Conservation (phyloP, 2,797 vertebrate genomes). For the Pterois miles region DNA sequence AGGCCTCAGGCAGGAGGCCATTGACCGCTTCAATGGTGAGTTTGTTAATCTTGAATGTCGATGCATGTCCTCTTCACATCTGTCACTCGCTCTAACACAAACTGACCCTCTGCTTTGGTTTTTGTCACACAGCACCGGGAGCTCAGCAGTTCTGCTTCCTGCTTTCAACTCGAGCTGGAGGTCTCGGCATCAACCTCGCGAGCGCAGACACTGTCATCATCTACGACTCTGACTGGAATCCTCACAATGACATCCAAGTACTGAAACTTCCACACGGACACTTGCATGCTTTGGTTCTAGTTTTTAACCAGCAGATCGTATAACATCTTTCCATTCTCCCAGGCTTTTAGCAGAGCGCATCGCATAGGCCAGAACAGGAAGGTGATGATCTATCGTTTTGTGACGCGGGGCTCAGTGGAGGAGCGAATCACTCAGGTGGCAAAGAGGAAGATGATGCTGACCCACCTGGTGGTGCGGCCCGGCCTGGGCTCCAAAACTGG, state of each 20-base stretch:
- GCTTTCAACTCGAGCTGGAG: slow-evolving; percentile 94
- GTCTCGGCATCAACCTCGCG: slow-evolving; percentile 96
- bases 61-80: not conserved
- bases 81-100: not conserved
- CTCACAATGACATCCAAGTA: slow-evolving; percentile 98
- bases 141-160: slow-evolving; percentile 98
- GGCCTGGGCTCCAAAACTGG: slow-evolving; percentile 97
- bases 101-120: slow-evolving; percentile 27
- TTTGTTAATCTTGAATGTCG: not conserved
- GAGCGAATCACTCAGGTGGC: slow-evolving; percentile 99
- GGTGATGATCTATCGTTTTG: slow-evolving; percentile 99
- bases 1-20: slow-evolving; percentile 95
- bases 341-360: slow-evolving; percentile 98
- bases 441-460: slow-evolving; percentile 99
- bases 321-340: not conserved
- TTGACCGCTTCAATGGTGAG: slow-evolving; percentile 97
- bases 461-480: slow-evolving; percentile 95
- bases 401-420: slow-evolving; percentile 95
- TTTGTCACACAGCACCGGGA: slow-evolving; percentile 87
- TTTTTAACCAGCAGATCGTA: not conserved
- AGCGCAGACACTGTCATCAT: slow-evolving; percentile 97
- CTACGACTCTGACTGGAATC: slow-evolving; percentile 99
- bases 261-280: not conserved
- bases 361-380: slow-evolving; percentile 98
- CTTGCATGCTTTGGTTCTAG: not conserved